A percentile compares a stretch with the other conserved stretches of the same genome.
Conservation (phyloP, 2,113 vertebrate species). For the Oxyura jamaicensis region DNA sequence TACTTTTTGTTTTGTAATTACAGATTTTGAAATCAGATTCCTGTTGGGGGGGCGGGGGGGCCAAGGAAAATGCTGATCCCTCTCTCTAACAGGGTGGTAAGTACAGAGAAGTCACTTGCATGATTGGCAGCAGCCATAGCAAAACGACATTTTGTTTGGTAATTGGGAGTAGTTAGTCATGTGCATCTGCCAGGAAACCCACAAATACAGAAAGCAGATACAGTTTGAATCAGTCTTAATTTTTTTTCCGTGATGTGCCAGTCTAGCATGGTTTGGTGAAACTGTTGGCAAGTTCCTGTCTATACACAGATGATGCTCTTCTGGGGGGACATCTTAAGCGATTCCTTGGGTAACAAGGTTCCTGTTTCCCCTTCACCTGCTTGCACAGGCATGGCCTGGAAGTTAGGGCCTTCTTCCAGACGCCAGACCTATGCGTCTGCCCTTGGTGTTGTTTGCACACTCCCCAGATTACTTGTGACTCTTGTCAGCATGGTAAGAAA, state of each 20-base stretch:
- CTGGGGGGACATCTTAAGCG: background rate
- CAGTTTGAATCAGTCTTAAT: background rate
- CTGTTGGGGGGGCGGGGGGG: background rate
- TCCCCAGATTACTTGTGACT: background rate
- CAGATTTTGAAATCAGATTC: background rate
- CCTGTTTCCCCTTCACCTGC: background rate
- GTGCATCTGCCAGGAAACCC: background rate
- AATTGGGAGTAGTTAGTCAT: background rate
- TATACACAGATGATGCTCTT: background rate
- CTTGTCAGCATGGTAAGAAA: background rate
- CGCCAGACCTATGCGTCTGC: too few species aligned
- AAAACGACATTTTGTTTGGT: background rate
- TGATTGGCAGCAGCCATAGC: background rate
- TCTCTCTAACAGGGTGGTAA: background rate
- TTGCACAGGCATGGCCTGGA: background rate
- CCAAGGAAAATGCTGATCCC: background rate
- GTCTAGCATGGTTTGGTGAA: background rate
- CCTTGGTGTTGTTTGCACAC: background rate
- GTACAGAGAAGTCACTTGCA: background rate
- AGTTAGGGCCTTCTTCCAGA: too few species aligned
- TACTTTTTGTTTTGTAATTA: background rate
- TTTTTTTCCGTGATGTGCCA: background rate
- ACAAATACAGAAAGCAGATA: rapidly evolving
- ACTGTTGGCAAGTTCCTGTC: background rate
- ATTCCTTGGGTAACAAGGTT: background rate